Evolutionary conservation across 1,140 invertebrate genomes (phyloP).

Genomic region (Carcinoscorpius rotundicauda): DNA sequence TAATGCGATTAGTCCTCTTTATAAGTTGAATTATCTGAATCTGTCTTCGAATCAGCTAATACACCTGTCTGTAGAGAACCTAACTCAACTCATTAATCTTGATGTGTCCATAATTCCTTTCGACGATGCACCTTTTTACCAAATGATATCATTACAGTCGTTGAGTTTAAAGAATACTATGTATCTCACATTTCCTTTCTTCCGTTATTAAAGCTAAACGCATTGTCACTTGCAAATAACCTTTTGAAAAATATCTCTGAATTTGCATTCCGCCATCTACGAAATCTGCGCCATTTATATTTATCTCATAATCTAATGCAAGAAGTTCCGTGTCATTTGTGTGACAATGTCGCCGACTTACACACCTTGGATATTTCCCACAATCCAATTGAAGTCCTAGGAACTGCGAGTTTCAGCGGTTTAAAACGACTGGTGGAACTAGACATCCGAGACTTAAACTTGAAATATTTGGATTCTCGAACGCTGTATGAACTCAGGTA

Average conservation of each 20-base stretch:
- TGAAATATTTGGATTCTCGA: conserved; percentile 22
- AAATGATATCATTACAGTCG: conserved; percentile 10
- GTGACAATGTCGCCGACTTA: conserved; percentile 14
- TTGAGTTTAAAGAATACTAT: conserved; percentile 10
- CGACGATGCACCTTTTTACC: conserved; percentile 6
- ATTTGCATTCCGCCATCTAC: neutral
- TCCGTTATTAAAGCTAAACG: conserved; percentile 14
- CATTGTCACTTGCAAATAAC: conserved; percentile 20
- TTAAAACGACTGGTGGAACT: conserved; percentile 20
- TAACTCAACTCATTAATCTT: conserved; percentile 46
- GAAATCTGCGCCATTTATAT: conserved; percentile 19
- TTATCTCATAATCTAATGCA: conserved; percentile 20
- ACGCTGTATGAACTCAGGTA: conserved; percentile 22
- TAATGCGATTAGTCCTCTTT: conserved; percentile 12
- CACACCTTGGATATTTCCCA: conserved; percentile 14
- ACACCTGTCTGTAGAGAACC: conserved; percentile 54
- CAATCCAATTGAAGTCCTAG: conserved; percentile 23
- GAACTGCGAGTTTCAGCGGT: conserved; percentile 17
- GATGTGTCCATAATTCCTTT: conserved; percentile 62
- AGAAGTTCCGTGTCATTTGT: conserved; percentile 23
- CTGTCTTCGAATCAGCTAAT: conserved; percentile 48
- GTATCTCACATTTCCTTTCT: conserved; percentile 12
- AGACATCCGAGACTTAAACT: conserved; percentile 21
- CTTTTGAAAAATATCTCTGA: conserved; percentile 15
- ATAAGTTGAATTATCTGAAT: conserved; percentile 14